Conservation (phyloP, 2,888 invertebrate species). For the Formica aserva region DNA sequence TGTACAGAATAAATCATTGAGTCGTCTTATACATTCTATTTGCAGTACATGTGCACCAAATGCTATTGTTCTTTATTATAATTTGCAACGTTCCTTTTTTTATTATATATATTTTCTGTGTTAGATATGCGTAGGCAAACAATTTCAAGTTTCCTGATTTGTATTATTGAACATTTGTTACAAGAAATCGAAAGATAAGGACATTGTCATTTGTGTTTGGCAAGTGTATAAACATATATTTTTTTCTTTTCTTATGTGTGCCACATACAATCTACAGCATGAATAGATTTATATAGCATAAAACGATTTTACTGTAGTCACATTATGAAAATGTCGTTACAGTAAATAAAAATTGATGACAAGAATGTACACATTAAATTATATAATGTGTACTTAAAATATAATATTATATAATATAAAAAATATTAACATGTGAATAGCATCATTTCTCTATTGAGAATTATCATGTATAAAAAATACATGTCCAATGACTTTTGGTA, state of each 20-base stretch:
- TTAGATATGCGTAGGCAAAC: slow-evolving; percentile 64
- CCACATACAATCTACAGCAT: slow-evolving; percentile 20
- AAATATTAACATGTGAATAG: not conserved
- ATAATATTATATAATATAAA: not conserved
- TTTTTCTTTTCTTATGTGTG: slow-evolving; percentile 20
- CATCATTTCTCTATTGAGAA: not conserved
- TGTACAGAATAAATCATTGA: not conserved
- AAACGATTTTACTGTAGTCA: slow-evolving; percentile 19
- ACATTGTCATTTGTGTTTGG: slow-evolving; percentile 34
- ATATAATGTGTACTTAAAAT: slow-evolving; percentile 12
- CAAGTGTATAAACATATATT: slow-evolving; percentile 20
- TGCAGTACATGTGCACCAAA: not conserved
- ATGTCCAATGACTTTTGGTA: slow-evolving; percentile 25
- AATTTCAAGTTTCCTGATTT: slow-evolving; percentile 66
- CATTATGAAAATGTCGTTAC: slow-evolving; percentile 9
- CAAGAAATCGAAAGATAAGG: not conserved
- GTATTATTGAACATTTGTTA: slow-evolving; percentile 12
- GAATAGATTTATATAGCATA: slow-evolving; percentile 18
- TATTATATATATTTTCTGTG: slow-evolving; percentile 69
- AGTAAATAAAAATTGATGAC: slow-evolving; percentile 2
- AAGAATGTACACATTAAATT: slow-evolving; percentile 11
- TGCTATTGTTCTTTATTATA: slow-evolving; percentile 22
- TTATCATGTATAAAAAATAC: not conserved
- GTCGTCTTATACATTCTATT: not conserved
- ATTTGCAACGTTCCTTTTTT: slow-evolving; percentile 71